Base-by-base conservation (phyloP, 2,888 invertebrate species). In the Drosophila setosimentum region DNA sequence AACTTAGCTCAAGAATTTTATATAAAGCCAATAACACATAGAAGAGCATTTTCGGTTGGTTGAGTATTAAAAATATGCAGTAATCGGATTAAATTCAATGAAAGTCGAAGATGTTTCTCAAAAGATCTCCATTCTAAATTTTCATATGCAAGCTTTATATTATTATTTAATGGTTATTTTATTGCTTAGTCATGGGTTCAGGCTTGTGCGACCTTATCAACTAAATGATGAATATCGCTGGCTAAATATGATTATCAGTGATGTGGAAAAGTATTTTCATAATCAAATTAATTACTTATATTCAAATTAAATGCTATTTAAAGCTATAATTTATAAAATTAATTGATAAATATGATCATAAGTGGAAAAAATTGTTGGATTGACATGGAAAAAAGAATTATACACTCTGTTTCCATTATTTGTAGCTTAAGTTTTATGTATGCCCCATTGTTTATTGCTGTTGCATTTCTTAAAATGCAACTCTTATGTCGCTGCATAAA, bases 381-480 rank as follows among this genome's bases (percentile, higher is more conserved):
- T 42, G 40, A 4, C 21, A 21, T 42, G n/a, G 13, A 21, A 45
- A 21, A 13, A 13, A 3, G 2, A 7, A 7, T 21, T 45, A 1
- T 13, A 13, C 2, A 7, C 21, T 2, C 21, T 24, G 16, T 4
- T 45, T 24, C 16, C 24, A 45, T 8, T 45, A 24, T 45, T 45
- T 24, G 21, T 16, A 24, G 24, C 3, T 45, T 16, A 45, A 45
- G 7, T 45, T 24, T 7, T 24, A 32, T 2, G 6, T 45, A 21
- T n/a, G 3, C 16, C n/a, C 42, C 55, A 74, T 73, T 75, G 78
- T 86, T 83, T 82, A 82, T 83, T 83, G 86, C 80, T 75, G 80
- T 71, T 78, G 67, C 76, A 80, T 68, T 82, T n/a, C n/a, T 66
- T 61, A 73, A 67, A 33, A 67, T n/a, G n/a, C n/a, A n/a, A n/a